A percentile compares a stretch with the other conserved stretches of the same genome.
Conservation (phyloP, 2,113 vertebrate genomes). For the Plestiodon gilberti region DNA sequence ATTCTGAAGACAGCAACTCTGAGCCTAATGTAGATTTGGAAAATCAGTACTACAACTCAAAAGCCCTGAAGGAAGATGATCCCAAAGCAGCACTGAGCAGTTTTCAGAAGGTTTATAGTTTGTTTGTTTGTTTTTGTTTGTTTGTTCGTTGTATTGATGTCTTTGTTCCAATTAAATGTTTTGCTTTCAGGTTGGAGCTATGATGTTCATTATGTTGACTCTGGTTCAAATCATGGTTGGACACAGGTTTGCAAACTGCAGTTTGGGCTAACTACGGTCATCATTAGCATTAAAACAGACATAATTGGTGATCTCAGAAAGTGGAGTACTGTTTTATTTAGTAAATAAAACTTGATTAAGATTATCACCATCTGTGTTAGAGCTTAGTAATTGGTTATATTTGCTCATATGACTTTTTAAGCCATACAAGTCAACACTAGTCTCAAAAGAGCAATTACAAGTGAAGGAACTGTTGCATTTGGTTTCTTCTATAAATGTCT, state of each 20-base stretch:
- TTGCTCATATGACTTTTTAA: neutral
- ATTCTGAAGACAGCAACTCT: constrained; percentile 98
- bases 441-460: neutral
- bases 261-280: neutral
- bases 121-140: too few relatives aligned
- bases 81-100: constrained; percentile 97
- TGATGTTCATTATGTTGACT: neutral
- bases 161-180: neutral
- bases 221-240: neutral
- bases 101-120: constrained; percentile 92
- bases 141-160: constrained; percentile 24
- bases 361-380: neutral
- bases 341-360: neutral
- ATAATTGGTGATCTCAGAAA: neutral
- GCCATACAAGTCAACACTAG: neutral
- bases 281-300: neutral
- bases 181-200: neutral
- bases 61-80: constrained; percentile 99
- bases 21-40: constrained; percentile 99
- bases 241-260: neutral
- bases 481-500: neutral
- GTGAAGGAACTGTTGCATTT: neutral
- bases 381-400: neutral
- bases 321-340: neutral
- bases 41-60: constrained; percentile 99